Conservation (phyloP, 1,140 invertebrate species). For the Pteromalus puparum region DNA sequence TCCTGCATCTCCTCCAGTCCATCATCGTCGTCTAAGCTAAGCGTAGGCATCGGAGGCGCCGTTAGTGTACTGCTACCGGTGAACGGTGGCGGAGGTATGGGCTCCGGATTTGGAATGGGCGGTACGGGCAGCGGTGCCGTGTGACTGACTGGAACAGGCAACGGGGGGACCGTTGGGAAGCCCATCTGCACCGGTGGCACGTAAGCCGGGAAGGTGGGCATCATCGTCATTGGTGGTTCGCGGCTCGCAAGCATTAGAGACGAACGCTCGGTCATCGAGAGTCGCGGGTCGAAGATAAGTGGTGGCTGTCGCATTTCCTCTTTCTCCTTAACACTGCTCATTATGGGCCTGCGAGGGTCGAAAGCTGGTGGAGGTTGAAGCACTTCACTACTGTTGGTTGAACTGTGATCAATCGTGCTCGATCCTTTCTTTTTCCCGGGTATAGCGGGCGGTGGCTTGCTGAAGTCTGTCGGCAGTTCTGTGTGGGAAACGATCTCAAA, state of each 20-base stretch:
- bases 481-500: not conserved
- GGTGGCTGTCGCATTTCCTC: conserved; percentile 58
- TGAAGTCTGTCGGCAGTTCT: conserved; percentile 42
- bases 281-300: conserved; percentile 59
- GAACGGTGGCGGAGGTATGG: conserved; percentile 45
- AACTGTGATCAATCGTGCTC: not conserved
- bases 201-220: conserved; percentile 13
- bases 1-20: conserved; percentile 69
- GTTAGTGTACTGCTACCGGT: not conserved
- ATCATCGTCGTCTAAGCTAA: conserved; percentile 57
- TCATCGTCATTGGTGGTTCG: conserved; percentile 46
- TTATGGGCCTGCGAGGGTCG: conserved; percentile 50
- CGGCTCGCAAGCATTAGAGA: conserved; percentile 29
- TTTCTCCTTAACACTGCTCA: not conserved
- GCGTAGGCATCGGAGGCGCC: conserved; percentile 17
- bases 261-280: conserved; percentile 51
- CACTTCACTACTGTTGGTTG: not conserved
- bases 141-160: conserved; percentile 16
- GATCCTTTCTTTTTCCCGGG: conserved; percentile 7
- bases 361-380: conserved; percentile 50
- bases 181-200: conserved; percentile 52
- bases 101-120: conserved; percentile 44
- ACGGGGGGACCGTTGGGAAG: conserved; percentile 47
- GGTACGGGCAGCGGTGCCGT: conserved; percentile 40
- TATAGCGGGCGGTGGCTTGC: conserved; percentile 22